These are phyloP conservation scores for Hirtodrosophila trivittata DNA, from an alignment of 2,888 invertebrate genomes.

Conservation along the genomic window DNA sequence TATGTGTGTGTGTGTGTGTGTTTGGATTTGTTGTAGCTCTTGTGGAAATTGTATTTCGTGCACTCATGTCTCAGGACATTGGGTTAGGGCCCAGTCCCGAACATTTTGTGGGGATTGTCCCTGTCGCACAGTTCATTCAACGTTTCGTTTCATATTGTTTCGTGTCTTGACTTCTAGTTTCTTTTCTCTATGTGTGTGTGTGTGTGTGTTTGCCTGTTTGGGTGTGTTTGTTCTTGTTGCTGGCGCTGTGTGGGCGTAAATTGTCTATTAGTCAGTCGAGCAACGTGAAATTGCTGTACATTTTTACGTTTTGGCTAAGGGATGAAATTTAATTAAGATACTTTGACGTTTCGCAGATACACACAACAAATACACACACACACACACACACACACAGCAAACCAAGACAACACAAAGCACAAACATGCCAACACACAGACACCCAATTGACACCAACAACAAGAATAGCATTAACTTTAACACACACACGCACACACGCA, in stretches of 20 bases:
- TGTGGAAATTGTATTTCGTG: slow-evolving; percentile 68
- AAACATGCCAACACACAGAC: slow-evolving; percentile 56
- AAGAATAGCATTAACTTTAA: slow-evolving; percentile 18
- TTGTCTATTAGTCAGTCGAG: slow-evolving; percentile 79
- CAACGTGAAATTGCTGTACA: slow-evolving; percentile 76
- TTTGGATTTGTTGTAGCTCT: slow-evolving; percentile 46
- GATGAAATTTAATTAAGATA: slow-evolving; percentile 82
- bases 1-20: slow-evolving; percentile 12
- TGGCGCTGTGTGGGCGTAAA: slow-evolving; percentile 65
- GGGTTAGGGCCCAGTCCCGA: slow-evolving; percentile 30
- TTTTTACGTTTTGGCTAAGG: slow-evolving; percentile 76
- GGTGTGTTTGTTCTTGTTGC: slow-evolving; percentile 20
- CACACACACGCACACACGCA: slow-evolving; percentile 3
- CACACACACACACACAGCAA: slow-evolving; percentile 27
- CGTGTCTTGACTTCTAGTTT: slow-evolving; percentile 50
- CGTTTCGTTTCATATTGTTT: slow-evolving; percentile 45
- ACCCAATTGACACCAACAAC: slow-evolving; percentile 64
- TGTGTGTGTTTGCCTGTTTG: slow-evolving; percentile 14
- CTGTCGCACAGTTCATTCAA: slow-evolving; percentile 58
- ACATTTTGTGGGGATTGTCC: slow-evolving; percentile 51
- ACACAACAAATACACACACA: slow-evolving; percentile 43
- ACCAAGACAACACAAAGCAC: slow-evolving; percentile 53
- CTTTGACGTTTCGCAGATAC: slow-evolving; percentile 79
- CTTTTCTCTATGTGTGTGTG: slow-evolving; percentile 2
- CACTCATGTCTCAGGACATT: slow-evolving; percentile 40